A percentile compares a stretch with the other conserved stretches of the same genome.
phyloP scores from a whole-genome alignment of 2,797 vertebrate species.

The Neosilurus mollespiculum region DNA sequence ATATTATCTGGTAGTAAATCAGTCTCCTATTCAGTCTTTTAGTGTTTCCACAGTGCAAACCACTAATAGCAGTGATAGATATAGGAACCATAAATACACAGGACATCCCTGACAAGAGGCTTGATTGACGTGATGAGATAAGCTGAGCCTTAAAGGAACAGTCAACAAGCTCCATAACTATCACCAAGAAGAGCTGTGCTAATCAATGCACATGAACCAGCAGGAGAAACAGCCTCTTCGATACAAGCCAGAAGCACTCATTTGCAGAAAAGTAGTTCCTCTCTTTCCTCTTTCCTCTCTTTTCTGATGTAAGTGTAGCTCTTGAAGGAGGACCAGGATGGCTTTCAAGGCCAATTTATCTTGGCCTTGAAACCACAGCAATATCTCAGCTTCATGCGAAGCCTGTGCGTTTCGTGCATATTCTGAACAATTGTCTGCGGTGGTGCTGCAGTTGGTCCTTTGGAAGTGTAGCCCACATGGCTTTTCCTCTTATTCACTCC shows the following conservation, averaged over 20 bases:
- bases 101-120: slow-evolving; percentile 27
- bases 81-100: slow-evolving; percentile 39
- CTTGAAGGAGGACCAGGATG: slow-evolving; percentile 67
- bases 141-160: slow-evolving; percentile 12
- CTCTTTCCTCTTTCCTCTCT: neutral
- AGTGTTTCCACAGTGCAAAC: slow-evolving; percentile 16
- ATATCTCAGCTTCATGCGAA: slow-evolving; percentile 65
- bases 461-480: slow-evolving; percentile 56
- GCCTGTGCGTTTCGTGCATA: slow-evolving; percentile 53
- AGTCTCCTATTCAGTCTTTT: neutral
- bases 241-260: slow-evolving; percentile 36
- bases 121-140: slow-evolving; percentile 36
- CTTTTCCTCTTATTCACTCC: slow-evolving; percentile 69
- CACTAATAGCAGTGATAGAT: neutral
- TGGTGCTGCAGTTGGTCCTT: slow-evolving; percentile 58
- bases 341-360: slow-evolving; percentile 73
- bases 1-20: neutral
- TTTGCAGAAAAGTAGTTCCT: slow-evolving; percentile 20
- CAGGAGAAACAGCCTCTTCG: slow-evolving; percentile 19
- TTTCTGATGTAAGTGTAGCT: slow-evolving; percentile 72
- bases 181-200: slow-evolving; percentile 29
- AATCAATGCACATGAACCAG: slow-evolving; percentile 27
- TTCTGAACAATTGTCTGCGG: slow-evolving; percentile 56
- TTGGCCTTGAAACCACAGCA: slow-evolving; percentile 66
- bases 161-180: slow-evolving; percentile 35